Conservation (phyloP, 2,797 vertebrate genomes). For the Danio jaintianensis region DNA sequence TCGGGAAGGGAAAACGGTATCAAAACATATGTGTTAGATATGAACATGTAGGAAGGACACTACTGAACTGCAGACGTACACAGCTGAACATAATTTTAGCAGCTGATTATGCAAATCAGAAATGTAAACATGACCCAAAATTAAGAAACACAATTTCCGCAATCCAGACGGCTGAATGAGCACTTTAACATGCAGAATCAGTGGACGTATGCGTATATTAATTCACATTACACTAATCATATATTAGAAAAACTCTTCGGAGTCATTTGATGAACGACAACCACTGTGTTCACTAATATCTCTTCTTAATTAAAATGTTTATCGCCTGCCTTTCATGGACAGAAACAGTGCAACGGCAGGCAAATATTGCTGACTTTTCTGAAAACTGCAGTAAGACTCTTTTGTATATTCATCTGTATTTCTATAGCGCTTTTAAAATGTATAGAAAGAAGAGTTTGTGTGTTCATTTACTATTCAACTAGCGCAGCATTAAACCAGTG, state of each 20-base stretch:
- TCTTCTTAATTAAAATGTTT: conserved; percentile 12
- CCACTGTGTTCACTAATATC: not conserved
- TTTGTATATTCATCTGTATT: not conserved
- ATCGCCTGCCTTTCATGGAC: not conserved
- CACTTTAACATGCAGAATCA: not conserved
- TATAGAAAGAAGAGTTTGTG: not conserved
- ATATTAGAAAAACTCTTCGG: not conserved
- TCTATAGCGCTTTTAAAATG: too few relatives aligned
- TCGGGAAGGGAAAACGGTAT: too few relatives aligned
- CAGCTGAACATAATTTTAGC: not conserved
- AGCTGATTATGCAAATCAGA: not conserved
- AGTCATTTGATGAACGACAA: not conserved
- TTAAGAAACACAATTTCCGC: not conserved
- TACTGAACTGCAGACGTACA: too few relatives aligned
- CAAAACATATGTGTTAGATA: too few relatives aligned
- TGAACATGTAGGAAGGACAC: too few relatives aligned
- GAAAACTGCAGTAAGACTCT: not conserved
- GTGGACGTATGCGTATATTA: not conserved
- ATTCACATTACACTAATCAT: not conserved
- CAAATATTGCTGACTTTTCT: not conserved
- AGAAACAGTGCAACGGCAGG: not conserved
- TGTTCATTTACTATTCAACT: not conserved
- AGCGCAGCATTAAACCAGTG: not conserved
- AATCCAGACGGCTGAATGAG: not conserved
- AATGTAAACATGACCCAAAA: not conserved